phyloP scores from a whole-genome alignment of 2,113 vertebrate genomes.

The Alces alces region DNA sequence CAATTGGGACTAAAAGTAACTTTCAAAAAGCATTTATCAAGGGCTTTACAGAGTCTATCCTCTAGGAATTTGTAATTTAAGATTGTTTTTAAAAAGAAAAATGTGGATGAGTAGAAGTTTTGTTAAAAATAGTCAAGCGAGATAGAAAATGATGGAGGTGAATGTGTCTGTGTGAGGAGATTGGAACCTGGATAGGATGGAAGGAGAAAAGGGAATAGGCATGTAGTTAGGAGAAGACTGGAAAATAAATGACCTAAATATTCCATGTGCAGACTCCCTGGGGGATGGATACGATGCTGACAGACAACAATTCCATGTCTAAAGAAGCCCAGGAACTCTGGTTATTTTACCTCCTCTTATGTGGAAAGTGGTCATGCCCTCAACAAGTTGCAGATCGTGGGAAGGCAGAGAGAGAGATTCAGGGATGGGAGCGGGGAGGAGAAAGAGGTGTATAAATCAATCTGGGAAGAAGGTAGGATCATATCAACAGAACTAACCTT shows the following conservation, averaged over 20 bases:
- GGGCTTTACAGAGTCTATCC: background rate
- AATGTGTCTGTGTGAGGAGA: background rate
- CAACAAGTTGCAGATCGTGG: background rate
- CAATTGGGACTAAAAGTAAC: background rate
- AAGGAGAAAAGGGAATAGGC: background rate
- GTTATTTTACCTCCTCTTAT: background rate
- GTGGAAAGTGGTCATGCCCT: background rate
- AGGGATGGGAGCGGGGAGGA: rapidly evolving
- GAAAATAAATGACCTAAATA: background rate
- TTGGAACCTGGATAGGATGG: background rate
- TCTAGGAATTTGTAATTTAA: background rate
- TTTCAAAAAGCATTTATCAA: conserved; percentile 24
- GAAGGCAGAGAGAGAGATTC: background rate
- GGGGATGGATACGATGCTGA: background rate
- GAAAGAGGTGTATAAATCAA: background rate
- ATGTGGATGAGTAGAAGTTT: background rate
- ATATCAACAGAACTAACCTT: background rate
- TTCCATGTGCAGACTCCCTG: background rate
- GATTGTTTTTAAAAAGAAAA: background rate
- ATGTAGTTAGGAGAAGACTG: background rate
- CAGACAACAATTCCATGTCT: background rate
- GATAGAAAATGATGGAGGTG: background rate
- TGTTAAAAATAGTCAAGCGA: background rate
- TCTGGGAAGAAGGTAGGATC: background rate
- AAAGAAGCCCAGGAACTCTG: background rate